Conservation (phyloP, 2,113 vertebrate species). For the Gracilinanus agilis region DNA sequence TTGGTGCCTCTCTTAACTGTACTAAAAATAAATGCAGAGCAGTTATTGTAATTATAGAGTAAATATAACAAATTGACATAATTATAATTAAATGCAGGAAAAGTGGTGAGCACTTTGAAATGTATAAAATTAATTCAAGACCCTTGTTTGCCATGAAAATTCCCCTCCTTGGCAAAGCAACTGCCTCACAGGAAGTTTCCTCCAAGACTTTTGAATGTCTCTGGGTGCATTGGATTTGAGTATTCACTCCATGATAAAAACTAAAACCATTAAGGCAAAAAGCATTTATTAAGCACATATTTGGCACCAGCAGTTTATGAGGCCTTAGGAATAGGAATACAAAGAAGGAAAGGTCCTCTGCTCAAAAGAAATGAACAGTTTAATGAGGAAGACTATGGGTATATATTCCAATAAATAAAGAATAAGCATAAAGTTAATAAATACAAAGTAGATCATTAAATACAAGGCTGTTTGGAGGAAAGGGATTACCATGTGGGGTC, state of each 20-base stretch:
- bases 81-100: conserved; percentile 78
- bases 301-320: neutral
- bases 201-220: conserved; percentile 29
- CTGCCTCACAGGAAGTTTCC: neutral
- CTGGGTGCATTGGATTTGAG: conserved; percentile 4
- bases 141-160: conserved; percentile 40
- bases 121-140: conserved; percentile 64
- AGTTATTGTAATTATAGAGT: conserved; percentile 76
- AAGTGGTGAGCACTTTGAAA: conserved; percentile 68
- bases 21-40: conserved; percentile 67
- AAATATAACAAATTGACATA: conserved; percentile 79
- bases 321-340: neutral
- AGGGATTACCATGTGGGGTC: neutral
- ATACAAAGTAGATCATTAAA: neutral
- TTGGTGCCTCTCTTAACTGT: conserved; percentile 35
- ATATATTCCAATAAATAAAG: neutral
- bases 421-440: neutral
- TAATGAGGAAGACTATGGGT: neutral
- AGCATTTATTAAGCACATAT: neutral
- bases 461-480: neutral
- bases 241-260: neutral
- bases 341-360: neutral
- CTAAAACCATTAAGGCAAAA: neutral
- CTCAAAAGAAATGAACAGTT: neutral
- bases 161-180: neutral